These are phyloP conservation scores for Acleris holmiana DNA, from an alignment of 2,888 invertebrate genomes.

Conservation along the genomic window DNA sequence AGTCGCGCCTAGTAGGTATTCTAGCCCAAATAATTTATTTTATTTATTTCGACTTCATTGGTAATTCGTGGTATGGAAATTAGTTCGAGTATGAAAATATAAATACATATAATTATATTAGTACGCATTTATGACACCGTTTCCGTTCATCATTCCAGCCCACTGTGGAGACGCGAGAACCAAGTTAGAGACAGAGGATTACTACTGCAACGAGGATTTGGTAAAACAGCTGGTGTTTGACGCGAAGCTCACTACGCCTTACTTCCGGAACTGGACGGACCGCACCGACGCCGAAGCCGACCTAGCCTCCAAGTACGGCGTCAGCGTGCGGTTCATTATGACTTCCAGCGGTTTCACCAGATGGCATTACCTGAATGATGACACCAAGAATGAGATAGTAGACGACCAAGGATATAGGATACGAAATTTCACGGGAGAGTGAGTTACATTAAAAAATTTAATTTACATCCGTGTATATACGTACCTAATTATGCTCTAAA, in stretches of 20 bases:
- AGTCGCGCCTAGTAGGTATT: too few relatives aligned
- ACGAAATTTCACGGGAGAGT: constrained; percentile 63
- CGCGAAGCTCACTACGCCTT: constrained; percentile 88
- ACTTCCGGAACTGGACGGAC: constrained; percentile 83
- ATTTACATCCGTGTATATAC: not conserved
- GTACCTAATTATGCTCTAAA: not conserved
- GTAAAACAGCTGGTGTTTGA: constrained; percentile 94
- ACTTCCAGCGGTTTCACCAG: constrained; percentile 95
- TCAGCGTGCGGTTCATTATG: constrained; percentile 91
- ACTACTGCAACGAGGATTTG: constrained; percentile 93
- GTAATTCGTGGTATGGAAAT: too few relatives aligned
- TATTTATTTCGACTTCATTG: too few relatives aligned
- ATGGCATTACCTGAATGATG: constrained; percentile 90
- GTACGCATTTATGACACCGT: not conserved
- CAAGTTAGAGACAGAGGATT: constrained; percentile 86
- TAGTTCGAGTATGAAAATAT: too few relatives aligned
- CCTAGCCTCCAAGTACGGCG: constrained; percentile 87
- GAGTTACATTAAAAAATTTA: constrained; percentile 46
- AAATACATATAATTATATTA: too few relatives aligned
- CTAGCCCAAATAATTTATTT: too few relatives aligned
- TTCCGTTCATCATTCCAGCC: constrained; percentile 73
- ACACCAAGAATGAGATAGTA: constrained; percentile 80
- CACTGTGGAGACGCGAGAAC: constrained; percentile 86
- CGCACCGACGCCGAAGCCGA: constrained; percentile 77
- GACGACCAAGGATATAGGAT: constrained; percentile 61